These are phyloP conservation scores for Patiria pectinifera DNA, from an alignment of 53 echinoderm and acorn worm species.

Conservation along the genomic window DNA sequence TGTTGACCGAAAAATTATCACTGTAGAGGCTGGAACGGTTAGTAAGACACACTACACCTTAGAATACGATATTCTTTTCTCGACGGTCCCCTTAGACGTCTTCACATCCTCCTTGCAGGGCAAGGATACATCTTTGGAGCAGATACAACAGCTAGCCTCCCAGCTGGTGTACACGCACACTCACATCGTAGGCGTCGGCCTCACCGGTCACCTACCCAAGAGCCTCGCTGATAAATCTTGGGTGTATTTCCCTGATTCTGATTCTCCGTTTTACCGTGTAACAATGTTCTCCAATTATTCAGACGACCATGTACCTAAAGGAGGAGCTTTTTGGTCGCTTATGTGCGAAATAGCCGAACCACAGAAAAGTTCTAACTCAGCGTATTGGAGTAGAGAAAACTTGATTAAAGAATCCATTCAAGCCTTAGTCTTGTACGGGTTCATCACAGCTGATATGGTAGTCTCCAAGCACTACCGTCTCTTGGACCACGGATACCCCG, in stretches of 20 bases:
- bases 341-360: slow-evolving; percentile 71
- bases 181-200: slow-evolving; percentile 64
- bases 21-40: background rate
- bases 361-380: background rate
- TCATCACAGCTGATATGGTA: slow-evolving; percentile 36
- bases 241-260: slow-evolving; percentile 66
- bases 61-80: slow-evolving; percentile 37
- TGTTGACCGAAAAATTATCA: slow-evolving; percentile 5
- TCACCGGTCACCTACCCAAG: slow-evolving; percentile 55
- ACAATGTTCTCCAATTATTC: slow-evolving; percentile 68
- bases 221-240: slow-evolving; percentile 57
- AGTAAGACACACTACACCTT: background rate
- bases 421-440: slow-evolving; percentile 51
- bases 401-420: slow-evolving; percentile 32
- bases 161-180: slow-evolving; percentile 62
- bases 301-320: slow-evolving; percentile 58
- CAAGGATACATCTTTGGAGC: background rate
- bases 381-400: slow-evolving; percentile 14
- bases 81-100: slow-evolving; percentile 51
- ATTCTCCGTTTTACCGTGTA: slow-evolving; percentile 66
- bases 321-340: slow-evolving; percentile 48
- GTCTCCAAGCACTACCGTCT: slow-evolving; percentile 57
- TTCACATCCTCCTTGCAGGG: background rate
- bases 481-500: slow-evolving; percentile 56
- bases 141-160: slow-evolving; percentile 2